These are phyloP conservation scores for Harpalus rufipes DNA, from an alignment of 2,888 invertebrate species.

Conservation along the genomic window DNA sequence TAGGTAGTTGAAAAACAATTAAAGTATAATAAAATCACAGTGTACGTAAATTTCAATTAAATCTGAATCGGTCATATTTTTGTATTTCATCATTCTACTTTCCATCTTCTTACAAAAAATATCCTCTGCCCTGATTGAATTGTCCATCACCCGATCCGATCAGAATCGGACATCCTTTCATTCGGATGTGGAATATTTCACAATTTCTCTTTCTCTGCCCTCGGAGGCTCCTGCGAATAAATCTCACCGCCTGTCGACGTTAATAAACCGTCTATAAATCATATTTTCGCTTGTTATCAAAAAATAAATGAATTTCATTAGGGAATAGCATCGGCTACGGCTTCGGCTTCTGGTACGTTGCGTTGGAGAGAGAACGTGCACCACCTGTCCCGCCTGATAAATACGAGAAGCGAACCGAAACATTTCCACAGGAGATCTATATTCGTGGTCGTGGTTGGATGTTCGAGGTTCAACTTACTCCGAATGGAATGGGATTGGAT, in stretches of 20 bases:
- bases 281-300: constrained; percentile 62
- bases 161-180: not conserved
- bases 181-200: constrained; percentile 37
- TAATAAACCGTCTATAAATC: constrained; percentile 63
- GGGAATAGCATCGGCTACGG: constrained; percentile 43
- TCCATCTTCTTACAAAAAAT: not conserved
- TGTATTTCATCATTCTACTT: too few relatives aligned
- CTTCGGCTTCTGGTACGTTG: not conserved
- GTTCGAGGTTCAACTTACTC: not conserved
- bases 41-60: too few relatives aligned
- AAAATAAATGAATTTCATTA: constrained; percentile 66
- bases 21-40: too few relatives aligned
- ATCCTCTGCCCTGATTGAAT: not conserved
- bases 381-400: constrained; percentile 64
- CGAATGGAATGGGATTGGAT: not conserved
- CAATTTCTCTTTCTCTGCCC: constrained; percentile 31
- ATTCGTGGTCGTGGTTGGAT: not conserved
- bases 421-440: constrained; percentile 32
- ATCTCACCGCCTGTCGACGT: constrained; percentile 52
- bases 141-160: constrained; percentile 7
- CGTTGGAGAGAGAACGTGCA: not conserved
- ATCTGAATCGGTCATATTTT: too few relatives aligned
- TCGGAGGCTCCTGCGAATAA: constrained; percentile 33
- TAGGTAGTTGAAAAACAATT: too few relatives aligned
- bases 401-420: constrained; percentile 57